Percentiles rank a stretch among this genome's conserved stretches.
Conservation (phyloP, 1,140 invertebrate genomes). For the Trichoplusia ni region DNA sequence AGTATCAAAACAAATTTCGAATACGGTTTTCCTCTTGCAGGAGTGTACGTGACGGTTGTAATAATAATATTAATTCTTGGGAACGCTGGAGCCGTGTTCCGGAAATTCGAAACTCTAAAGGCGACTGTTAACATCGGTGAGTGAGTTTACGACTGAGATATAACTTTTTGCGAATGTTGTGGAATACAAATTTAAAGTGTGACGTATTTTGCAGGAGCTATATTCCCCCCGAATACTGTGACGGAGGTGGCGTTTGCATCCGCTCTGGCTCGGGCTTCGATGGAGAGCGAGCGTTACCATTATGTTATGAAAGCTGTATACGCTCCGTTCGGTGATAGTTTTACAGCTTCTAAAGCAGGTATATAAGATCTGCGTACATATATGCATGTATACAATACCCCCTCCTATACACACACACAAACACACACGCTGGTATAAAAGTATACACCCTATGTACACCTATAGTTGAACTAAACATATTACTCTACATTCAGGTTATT, state of each 20-base stretch:
- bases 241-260: slow-evolving; percentile 70
- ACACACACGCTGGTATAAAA: no score
- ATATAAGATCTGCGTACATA: no score
- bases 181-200: slow-evolving; percentile 3
- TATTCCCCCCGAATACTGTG: slow-evolving; percentile 67
- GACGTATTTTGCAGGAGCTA: slow-evolving; percentile 62
- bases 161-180: slow-evolving; percentile 4
- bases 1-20: not conserved
- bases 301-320: slow-evolving; percentile 60
- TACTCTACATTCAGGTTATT: no score
- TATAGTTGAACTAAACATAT: no score
- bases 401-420: no score
- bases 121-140: slow-evolving; percentile 61
- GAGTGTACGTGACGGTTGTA: slow-evolving; percentile 42
- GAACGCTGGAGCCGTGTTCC: slow-evolving; percentile 47
- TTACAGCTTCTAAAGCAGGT: slow-evolving; percentile 72
- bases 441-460: no score
- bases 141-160: slow-evolving; percentile 27
- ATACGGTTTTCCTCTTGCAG: slow-evolving; percentile 34
- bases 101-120: slow-evolving; percentile 58
- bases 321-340: slow-evolving; percentile 62
- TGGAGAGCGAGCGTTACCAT: slow-evolving; percentile 65
- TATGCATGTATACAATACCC: no score
- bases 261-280: slow-evolving; percentile 59
- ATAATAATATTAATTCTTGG: slow-evolving; percentile 41